Evolutionary conservation across 2,888 invertebrate species (phyloP).

Genomic region (Osmoderma eremita): DNA sequence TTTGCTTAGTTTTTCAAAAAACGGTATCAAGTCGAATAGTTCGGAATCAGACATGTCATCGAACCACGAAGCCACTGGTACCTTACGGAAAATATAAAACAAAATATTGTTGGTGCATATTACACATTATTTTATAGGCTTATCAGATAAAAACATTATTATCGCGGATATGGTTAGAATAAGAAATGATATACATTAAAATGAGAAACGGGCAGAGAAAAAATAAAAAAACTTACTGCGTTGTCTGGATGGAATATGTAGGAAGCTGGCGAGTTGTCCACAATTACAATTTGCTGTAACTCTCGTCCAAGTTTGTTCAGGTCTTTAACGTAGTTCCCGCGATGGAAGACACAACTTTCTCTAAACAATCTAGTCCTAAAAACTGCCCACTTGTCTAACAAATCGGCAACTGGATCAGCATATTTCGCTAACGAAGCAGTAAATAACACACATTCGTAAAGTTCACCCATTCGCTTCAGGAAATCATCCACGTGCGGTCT

Average conservation of each 20-base stretch:
- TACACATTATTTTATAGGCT: background rate
- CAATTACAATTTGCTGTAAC: conserved; percentile 95
- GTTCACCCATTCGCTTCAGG: conserved; percentile 95
- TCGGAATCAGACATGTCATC: conserved; percentile 99
- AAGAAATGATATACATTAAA: background rate
- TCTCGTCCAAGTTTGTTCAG: conserved; percentile 97
- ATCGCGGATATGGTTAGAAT: too few relatives aligned
- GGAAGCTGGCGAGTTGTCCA: conserved; percentile 99
- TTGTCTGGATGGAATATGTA: conserved; percentile 99
- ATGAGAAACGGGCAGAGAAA: background rate
- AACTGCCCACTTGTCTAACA: conserved; percentile 96
- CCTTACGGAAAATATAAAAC: conserved; percentile 66
- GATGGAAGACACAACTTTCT: conserved; percentile 99
- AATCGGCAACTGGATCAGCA: conserved; percentile 99
- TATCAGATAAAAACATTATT: background rate
- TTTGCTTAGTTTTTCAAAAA: conserved; percentile 96
- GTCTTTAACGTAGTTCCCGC: conserved; percentile 99
- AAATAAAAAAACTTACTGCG: conserved; percentile 79
- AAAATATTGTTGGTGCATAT: too few relatives aligned
- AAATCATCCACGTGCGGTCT: conserved; percentile 99
- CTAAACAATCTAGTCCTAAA: conserved; percentile 96
- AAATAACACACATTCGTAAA: conserved; percentile 99
- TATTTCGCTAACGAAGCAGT: conserved; percentile 99
- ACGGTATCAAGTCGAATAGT: conserved; percentile 95
- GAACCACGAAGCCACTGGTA: conserved; percentile 99